phyloP scores from a whole-genome alignment of 2,888 invertebrate genomes.

The Suillia variegata region DNA sequence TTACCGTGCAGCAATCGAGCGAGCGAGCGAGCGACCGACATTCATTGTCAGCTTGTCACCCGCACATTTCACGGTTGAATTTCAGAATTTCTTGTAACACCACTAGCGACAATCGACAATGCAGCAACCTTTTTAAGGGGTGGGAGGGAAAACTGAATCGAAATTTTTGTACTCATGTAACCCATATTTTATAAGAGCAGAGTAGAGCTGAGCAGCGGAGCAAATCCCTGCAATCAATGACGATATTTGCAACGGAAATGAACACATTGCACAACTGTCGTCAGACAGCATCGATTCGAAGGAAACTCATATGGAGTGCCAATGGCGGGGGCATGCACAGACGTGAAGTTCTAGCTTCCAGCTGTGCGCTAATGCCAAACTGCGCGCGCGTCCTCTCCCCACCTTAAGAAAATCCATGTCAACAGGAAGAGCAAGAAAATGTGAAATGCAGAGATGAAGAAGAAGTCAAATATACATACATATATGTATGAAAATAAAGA shows the following conservation, averaged over 20 bases:
- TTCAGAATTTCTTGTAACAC: slow-evolving; percentile 26
- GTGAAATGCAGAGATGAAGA: neutral
- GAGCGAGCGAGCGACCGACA: neutral
- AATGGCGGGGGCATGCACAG: too few relatives aligned
- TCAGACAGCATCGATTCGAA: slow-evolving; percentile 28
- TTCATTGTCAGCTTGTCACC: slow-evolving; percentile 28
- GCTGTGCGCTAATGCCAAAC: slow-evolving; percentile 3
- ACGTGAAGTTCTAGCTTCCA: slow-evolving; percentile 4
- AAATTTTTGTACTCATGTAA: slow-evolving; percentile 35
- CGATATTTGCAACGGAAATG: slow-evolving; percentile 29
- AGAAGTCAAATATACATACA: neutral
- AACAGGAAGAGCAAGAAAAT: slow-evolving; percentile 21
- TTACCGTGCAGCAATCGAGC: slow-evolving; percentile 1
- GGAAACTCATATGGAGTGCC: neutral
- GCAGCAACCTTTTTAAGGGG: too few relatives aligned
- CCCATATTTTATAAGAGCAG: slow-evolving; percentile 34
- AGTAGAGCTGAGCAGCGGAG: neutral
- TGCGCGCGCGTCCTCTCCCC: neutral
- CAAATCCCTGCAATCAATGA: slow-evolving; percentile 20
- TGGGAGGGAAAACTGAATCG: too few relatives aligned
- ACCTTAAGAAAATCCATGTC: neutral
- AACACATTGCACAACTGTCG: slow-evolving; percentile 35
- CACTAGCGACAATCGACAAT: too few relatives aligned
- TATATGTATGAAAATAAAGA: slow-evolving; percentile 14
- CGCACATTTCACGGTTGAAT: slow-evolving; percentile 36